phyloP scores from a whole-genome alignment of 1,140 invertebrate species.

The Caenorhabditis brenneri region DNA sequence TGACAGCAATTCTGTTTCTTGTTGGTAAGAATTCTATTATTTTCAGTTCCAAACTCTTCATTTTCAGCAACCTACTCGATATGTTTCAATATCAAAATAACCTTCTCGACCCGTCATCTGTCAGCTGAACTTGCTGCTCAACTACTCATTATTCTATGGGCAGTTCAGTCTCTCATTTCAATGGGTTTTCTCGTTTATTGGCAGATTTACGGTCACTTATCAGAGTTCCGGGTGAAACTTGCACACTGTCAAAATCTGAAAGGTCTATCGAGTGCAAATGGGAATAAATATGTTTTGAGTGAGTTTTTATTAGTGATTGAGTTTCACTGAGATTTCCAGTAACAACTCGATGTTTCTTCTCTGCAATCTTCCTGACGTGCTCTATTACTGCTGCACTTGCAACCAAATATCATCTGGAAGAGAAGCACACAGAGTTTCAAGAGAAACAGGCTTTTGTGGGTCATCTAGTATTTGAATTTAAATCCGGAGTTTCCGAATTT shows the following conservation, averaged over 20 bases:
- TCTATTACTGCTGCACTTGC: neutral
- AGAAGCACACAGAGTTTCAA: conserved; percentile 28
- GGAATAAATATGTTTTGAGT: neutral
- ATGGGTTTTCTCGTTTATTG: conserved; percentile 44
- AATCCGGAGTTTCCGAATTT: neutral
- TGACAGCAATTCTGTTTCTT: neutral
- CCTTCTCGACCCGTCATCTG: conserved; percentile 1
- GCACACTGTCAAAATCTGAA: conserved; percentile 20
- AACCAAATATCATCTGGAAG: conserved; percentile 31
- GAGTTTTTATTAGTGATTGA: neutral
- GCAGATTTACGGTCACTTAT: conserved; percentile 43
- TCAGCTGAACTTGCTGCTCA: conserved; percentile 8
- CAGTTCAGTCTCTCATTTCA: conserved; percentile 26
- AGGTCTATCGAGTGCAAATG: conserved; percentile 33
- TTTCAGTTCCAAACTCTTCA: neutral
- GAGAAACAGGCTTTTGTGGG: conserved; percentile 31
- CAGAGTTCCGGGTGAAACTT: neutral
- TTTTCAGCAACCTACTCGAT: conserved; percentile 28
- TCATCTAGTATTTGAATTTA: neutral
- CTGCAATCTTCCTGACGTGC: neutral
- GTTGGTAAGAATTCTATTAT: neutral
- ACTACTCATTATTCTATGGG: conserved; percentile 21
- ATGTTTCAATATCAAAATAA: conserved; percentile 16
- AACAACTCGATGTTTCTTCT: conserved; percentile 31
- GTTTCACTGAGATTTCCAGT: neutral